A percentile compares a stretch with the other conserved stretches of the same genome.
Conservation (phyloP, 2,888 invertebrate genomes). For the Mythimna albipuncta region DNA sequence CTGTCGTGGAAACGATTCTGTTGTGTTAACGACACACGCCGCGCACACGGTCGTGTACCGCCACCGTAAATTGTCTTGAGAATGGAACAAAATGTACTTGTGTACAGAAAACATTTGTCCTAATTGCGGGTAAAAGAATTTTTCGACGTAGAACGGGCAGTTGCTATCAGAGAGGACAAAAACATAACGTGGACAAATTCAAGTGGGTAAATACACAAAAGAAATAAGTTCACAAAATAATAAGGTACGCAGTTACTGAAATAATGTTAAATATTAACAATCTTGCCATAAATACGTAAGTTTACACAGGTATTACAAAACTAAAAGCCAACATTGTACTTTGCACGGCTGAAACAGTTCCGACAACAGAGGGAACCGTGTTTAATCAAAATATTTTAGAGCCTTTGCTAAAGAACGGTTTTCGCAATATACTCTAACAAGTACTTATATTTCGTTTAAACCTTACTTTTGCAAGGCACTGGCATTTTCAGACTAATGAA, state of each 20-base stretch:
- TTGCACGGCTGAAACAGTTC: slow-evolving; percentile 17
- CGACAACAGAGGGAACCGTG: slow-evolving; percentile 15
- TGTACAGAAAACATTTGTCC: slow-evolving; percentile 34
- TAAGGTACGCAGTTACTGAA: neutral
- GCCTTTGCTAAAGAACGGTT: slow-evolving; percentile 16
- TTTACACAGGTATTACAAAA: slow-evolving; percentile 16
- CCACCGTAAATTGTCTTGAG: slow-evolving; percentile 47
- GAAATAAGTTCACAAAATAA: neutral
- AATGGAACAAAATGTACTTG: slow-evolving; percentile 41
- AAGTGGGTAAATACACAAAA: neutral
- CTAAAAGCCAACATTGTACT: slow-evolving; percentile 15
- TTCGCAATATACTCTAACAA: slow-evolving; percentile 31
- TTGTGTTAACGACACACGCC: slow-evolving; percentile 53
- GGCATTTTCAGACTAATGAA: slow-evolving; percentile 50
- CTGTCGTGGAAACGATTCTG: slow-evolving; percentile 61
- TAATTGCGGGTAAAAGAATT: slow-evolving; percentile 41
- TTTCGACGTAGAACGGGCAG: slow-evolving; percentile 2
- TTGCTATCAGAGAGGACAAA: neutral
- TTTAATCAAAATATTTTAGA: slow-evolving; percentile 50
- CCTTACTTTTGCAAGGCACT: slow-evolving; percentile 36
- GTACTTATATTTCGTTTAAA: slow-evolving; percentile 46
- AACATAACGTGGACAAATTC: neutral
- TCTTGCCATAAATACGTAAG: neutral
- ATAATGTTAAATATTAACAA: neutral
- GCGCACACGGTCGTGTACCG: slow-evolving; percentile 44